phyloP scores from a whole-genome alignment of 1,140 invertebrate species.

The Calephelis virginiensis region DNA sequence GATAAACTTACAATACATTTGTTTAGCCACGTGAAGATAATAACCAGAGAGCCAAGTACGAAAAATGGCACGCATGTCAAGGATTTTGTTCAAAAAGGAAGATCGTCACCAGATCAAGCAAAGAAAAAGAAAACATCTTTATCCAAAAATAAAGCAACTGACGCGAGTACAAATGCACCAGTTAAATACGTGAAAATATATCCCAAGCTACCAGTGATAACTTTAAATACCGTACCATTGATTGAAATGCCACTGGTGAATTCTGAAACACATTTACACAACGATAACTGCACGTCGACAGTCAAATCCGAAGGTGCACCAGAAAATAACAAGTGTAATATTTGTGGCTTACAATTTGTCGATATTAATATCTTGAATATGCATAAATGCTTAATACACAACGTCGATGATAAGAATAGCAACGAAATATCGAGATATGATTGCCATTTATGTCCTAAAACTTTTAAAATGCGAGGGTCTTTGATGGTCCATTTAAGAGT shows the following conservation, averaged over 20 bases:
- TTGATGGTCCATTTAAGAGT: slow-evolving; percentile 90
- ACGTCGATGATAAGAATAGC: slow-evolving; percentile 78
- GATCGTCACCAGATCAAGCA: slow-evolving; percentile 29
- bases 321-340: slow-evolving; percentile 79
- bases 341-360: slow-evolving; percentile 85
- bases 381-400: slow-evolving; percentile 87
- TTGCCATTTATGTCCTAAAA: slow-evolving; percentile 88
- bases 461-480: slow-evolving; percentile 89
- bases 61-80: slow-evolving; percentile 31
- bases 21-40: slow-evolving; percentile 81
- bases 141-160: slow-evolving; percentile 62
- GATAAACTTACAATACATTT: slow-evolving; percentile 92
- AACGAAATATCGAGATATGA: slow-evolving; percentile 79
- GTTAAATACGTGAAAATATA: slow-evolving; percentile 72
- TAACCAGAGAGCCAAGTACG: slow-evolving; percentile 36
- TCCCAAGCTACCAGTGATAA: slow-evolving; percentile 64
- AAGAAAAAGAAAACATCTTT: slow-evolving; percentile 46
- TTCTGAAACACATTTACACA: slow-evolving; percentile 35
- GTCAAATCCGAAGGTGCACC: slow-evolving; percentile 55
- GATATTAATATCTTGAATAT: slow-evolving; percentile 84
- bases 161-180: slow-evolving; percentile 42
- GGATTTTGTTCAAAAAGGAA: slow-evolving; percentile 34
- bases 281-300: slow-evolving; percentile 36
- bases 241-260: slow-evolving; percentile 52
- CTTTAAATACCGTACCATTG: slow-evolving; percentile 62